Evolutionary conservation across 2,888 invertebrate genomes (phyloP).

Genomic region (Chalcis sispes): DNA sequence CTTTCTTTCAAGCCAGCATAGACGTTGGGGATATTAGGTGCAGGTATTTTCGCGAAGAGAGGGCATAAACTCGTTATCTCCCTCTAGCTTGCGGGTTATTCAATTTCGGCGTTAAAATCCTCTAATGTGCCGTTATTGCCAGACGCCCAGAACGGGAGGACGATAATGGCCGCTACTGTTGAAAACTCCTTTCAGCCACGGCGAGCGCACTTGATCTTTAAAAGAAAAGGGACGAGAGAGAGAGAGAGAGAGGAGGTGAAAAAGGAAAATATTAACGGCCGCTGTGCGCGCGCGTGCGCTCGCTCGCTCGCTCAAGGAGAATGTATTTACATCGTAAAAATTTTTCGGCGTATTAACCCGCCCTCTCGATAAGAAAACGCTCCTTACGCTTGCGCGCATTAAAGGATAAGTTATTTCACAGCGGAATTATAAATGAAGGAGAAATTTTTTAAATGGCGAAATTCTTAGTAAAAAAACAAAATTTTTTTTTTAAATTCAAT

Average conservation of each 20-base stretch:
- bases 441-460: too few species aligned
- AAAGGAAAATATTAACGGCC: conserved; percentile 46
- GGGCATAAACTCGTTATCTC: conserved; percentile 70
- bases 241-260: too few species aligned
- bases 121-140: conserved; percentile 73
- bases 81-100: conserved; percentile 68
- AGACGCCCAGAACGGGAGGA: conserved; percentile 59
- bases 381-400: background rate
- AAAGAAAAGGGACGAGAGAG: conserved; percentile 47
- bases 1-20: too few species aligned
- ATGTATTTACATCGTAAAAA: conserved; percentile 50
- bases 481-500: too few species aligned
- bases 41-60: conserved; percentile 67
- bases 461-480: too few species aligned
- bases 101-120: conserved; percentile 74
- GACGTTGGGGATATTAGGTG: conserved; percentile 59
- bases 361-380: conserved; percentile 19
- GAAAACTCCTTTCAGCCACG: conserved; percentile 57
- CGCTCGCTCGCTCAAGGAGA: conserved; percentile 27
- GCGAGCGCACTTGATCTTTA: conserved; percentile 46
- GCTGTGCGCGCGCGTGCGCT: too few species aligned
- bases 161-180: conserved; percentile 67
- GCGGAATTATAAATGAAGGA: too few species aligned
- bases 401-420: background rate
- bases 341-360: conserved; percentile 47